phyloP scores from a whole-genome alignment of 2,113 vertebrate species.

The Phaethornis superciliosus region DNA sequence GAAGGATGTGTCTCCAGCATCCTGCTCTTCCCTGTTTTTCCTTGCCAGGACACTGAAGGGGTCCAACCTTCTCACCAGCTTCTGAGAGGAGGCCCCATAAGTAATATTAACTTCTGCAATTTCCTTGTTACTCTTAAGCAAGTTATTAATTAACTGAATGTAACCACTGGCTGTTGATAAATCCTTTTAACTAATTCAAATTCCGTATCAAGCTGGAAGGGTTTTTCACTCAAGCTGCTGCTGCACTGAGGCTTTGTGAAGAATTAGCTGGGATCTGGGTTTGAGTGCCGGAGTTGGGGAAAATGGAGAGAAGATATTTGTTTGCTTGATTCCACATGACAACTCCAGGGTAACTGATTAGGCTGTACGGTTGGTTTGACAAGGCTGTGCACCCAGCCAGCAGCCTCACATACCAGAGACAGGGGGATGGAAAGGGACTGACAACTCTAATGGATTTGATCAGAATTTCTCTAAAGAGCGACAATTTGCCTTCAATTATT shows the following conservation, averaged over 20 bases:
- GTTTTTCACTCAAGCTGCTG: neutral
- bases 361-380: constrained; percentile 64
- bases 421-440: constrained; percentile 62
- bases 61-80: neutral
- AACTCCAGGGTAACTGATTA: constrained; percentile 73
- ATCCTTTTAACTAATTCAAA: constrained; percentile 59
- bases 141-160: constrained; percentile 77
- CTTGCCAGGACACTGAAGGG: neutral
- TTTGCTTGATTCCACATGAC: constrained; percentile 78
- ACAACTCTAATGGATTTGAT: constrained; percentile 50
- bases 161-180: constrained; percentile 67
- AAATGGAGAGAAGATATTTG: constrained; percentile 63
- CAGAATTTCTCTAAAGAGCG: constrained; percentile 14
- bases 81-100: constrained; percentile 23
- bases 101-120: constrained; percentile 64
- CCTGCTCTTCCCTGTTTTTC: neutral
- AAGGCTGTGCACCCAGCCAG: constrained; percentile 61
- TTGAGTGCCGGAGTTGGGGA: neutral
- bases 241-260: constrained; percentile 22
- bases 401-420: constrained; percentile 68
- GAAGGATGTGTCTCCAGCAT: neutral
- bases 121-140: constrained; percentile 58
- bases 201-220: neutral
- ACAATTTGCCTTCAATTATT: constrained; percentile 68
- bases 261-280: constrained; percentile 46